These are phyloP conservation scores for Heterodera schachtii DNA, from an alignment of 1,140 invertebrate genomes.

Conservation along the genomic window DNA sequence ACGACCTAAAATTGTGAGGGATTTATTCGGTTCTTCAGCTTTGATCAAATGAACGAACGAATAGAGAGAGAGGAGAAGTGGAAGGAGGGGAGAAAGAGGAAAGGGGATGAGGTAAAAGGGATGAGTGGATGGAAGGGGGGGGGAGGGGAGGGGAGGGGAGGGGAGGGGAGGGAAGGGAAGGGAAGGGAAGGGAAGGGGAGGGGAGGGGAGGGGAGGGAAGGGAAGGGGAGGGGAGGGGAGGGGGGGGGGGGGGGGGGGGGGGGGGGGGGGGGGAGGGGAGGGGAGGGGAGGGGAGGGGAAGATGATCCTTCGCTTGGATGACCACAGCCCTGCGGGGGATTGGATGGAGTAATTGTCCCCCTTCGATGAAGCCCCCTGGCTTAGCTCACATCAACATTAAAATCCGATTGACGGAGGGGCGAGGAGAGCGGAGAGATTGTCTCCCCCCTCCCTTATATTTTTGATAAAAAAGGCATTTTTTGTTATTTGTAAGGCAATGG, in stretches of 20 bases:
- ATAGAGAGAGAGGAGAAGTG: background rate
- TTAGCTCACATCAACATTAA: background rate
- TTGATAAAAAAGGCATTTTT: too few relatives aligned
- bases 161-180: background rate
- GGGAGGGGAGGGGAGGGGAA: too few relatives aligned
- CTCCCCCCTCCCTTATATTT: too few relatives aligned
- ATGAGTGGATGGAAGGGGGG: background rate
- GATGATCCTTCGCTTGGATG: background rate
- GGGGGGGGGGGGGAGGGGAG: background rate
- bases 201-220: background rate
- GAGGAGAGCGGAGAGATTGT: too few relatives aligned
- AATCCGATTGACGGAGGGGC: background rate
- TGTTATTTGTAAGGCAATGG: too few relatives aligned
- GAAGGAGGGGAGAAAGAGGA: background rate
- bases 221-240: background rate
- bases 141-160: background rate
- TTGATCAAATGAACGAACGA: background rate
- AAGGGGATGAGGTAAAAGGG: background rate
- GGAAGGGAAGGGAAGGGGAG: background rate
- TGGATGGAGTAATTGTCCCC: background rate
- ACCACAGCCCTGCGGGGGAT: background rate
- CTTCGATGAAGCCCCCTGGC: background rate
- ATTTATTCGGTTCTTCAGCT: too few relatives aligned
- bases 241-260: too few relatives aligned
- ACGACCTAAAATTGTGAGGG: background rate